Conservation (phyloP, 2,888 invertebrate genomes). For the Conus canariensis region DNA sequence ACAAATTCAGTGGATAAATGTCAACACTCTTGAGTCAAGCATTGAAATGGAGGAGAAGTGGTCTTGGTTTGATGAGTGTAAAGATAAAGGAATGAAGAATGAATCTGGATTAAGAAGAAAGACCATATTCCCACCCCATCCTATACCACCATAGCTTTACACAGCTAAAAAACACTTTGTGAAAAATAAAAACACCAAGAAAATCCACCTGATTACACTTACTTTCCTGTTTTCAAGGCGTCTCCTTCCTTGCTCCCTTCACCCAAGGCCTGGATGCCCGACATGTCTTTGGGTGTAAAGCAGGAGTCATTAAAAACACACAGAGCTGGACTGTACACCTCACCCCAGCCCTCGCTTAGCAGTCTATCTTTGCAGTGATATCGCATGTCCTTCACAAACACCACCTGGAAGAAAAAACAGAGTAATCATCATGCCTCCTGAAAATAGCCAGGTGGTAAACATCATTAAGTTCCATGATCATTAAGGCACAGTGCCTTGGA, state of each 20-base stretch:
- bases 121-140: too few species aligned
- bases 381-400: slow-evolving; percentile 25
- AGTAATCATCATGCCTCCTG: too few species aligned
- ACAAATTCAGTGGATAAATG: too few species aligned
- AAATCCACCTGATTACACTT: not conserved
- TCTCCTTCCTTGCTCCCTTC: slow-evolving; percentile 35
- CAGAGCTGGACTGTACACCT: slow-evolving; percentile 19
- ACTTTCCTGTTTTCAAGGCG: slow-evolving; percentile 32
- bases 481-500: not conserved
- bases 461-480: not conserved
- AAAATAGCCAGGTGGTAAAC: not conserved
- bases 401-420: not conserved
- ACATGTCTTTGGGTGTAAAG: slow-evolving; percentile 10
- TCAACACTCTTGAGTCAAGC: too few species aligned
- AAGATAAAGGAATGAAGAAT: too few species aligned
- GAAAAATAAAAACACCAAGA: too few species aligned
- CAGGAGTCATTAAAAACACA: slow-evolving; percentile 28
- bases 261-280: slow-evolving; percentile 33
- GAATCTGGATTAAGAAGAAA: too few species aligned
- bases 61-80: too few species aligned
- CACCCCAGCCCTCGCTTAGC: slow-evolving; percentile 14
- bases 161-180: not conserved
- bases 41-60: too few species aligned
- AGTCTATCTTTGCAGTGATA: not conserved
- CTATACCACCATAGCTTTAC: not conserved